Percentiles rank a stretch among this genome's conserved stretches.
These are phyloP conservation scores for Centroberyx gerrardi DNA, from an alignment of 2,797 vertebrate species.

Conservation along the genomic window DNA sequence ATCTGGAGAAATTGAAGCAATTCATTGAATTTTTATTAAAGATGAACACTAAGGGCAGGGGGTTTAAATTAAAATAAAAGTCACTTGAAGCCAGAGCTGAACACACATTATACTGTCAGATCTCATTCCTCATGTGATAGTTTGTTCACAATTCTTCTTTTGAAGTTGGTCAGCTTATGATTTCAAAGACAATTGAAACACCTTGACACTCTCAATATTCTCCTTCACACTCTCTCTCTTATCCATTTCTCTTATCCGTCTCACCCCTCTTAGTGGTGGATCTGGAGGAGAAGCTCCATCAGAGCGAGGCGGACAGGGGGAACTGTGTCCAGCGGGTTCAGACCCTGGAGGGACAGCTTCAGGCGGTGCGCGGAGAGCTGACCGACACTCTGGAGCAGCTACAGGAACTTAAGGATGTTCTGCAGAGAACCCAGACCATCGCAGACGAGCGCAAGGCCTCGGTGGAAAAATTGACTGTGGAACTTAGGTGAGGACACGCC, in stretches of 20 bases:
- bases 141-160: background rate
- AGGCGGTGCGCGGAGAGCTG: conserved; percentile 84
- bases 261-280: conserved; percentile 80
- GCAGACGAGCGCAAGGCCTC: conserved; percentile 87
- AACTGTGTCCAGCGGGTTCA: conserved; percentile 81
- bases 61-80: background rate
- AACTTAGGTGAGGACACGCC: conserved; percentile 88
- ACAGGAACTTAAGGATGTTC: conserved; percentile 85
- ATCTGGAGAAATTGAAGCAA: no score
- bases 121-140: no score
- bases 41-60: no score
- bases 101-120: no score
- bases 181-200: background rate
- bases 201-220: background rate
- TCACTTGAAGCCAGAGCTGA: background rate
- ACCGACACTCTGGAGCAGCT: conserved; percentile 84
- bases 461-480: conserved; percentile 86
- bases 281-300: conserved; percentile 90
- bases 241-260: background rate
- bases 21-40: no score
- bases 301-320: conserved; percentile 84
- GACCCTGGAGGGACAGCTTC: conserved; percentile 87
- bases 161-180: background rate
- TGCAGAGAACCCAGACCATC: conserved; percentile 88
- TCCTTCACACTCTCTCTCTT: background rate